Conservation (phyloP, 1,140 invertebrate species). For the Eciton burchellii region DNA sequence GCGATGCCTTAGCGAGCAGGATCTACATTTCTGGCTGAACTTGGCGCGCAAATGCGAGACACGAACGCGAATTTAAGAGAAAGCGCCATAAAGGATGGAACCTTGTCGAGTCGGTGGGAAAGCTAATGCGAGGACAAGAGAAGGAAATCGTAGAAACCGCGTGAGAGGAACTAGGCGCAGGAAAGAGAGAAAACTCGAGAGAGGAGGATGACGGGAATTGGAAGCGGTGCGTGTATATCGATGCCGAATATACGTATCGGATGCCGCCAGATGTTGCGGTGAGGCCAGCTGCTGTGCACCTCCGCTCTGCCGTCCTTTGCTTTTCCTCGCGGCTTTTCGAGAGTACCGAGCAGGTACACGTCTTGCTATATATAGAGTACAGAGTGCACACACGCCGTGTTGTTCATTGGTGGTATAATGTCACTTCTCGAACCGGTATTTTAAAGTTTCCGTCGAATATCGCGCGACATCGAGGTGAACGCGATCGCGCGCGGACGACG, state of each 20-base stretch:
- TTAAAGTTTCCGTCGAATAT: conserved; percentile 29
- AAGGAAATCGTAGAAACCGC: conserved; percentile 57
- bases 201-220: conserved; percentile 58
- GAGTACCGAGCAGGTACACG: conserved; percentile 68
- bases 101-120: background rate
- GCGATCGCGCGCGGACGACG: background rate
- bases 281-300: conserved; percentile 72
- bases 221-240: conserved; percentile 75
- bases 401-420: conserved; percentile 69
- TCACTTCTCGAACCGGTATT: background rate
- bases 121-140: background rate
- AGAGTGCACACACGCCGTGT: background rate
- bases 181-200: conserved; percentile 13
- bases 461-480: conserved; percentile 6
- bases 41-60: background rate
- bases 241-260: conserved; percentile 75
- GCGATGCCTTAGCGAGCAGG: background rate
- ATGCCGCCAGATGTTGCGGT: conserved; percentile 76
- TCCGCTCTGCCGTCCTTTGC: conserved; percentile 71
- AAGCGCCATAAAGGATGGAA: background rate
- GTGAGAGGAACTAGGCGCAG: conserved; percentile 1
- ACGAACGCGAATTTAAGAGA: conserved; percentile 9
- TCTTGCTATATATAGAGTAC: conserved; percentile 50
- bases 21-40: background rate
- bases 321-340: conserved; percentile 75